Evolutionary conservation across 2,888 invertebrate genomes (phyloP).

Genomic region (Tuta absoluta): DNA sequence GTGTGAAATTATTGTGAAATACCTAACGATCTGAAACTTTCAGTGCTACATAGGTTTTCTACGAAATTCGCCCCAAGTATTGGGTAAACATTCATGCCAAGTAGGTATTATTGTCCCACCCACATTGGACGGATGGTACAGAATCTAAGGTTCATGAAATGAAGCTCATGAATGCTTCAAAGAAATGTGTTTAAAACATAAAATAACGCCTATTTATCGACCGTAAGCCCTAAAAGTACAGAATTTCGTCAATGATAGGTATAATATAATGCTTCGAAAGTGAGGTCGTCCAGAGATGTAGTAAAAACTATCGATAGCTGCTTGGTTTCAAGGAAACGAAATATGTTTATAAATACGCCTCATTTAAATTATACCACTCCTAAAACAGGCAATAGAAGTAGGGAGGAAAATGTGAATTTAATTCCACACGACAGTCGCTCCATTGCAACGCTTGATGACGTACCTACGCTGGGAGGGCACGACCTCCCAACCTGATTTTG

Average conservation of each 20-base stretch:
- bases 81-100: neutral
- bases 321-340: neutral
- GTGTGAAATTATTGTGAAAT: slow-evolving; percentile 7
- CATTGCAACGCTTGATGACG: slow-evolving; percentile 54
- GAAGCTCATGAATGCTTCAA: neutral
- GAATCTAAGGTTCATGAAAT: neutral
- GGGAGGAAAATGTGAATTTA: slow-evolving; percentile 45
- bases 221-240: neutral
- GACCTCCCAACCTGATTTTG: slow-evolving; percentile 52
- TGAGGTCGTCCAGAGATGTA: neutral
- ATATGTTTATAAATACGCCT: slow-evolving; percentile 18
- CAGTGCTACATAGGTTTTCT: neutral
- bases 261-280: neutral
- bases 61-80: no score
- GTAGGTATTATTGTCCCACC: neutral
- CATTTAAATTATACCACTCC: neutral
- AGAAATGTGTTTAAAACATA: neutral
- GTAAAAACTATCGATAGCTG: neutral
- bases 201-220: slow-evolving; percentile 4
- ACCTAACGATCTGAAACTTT: neutral
- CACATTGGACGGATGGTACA: neutral
- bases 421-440: slow-evolving; percentile 52
- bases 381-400: slow-evolving; percentile 19
- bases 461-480: slow-evolving; percentile 51
- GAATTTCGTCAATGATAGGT: neutral